Conservation (phyloP, 2,797 vertebrate species). For the Cercopithecus mitis region DNA sequence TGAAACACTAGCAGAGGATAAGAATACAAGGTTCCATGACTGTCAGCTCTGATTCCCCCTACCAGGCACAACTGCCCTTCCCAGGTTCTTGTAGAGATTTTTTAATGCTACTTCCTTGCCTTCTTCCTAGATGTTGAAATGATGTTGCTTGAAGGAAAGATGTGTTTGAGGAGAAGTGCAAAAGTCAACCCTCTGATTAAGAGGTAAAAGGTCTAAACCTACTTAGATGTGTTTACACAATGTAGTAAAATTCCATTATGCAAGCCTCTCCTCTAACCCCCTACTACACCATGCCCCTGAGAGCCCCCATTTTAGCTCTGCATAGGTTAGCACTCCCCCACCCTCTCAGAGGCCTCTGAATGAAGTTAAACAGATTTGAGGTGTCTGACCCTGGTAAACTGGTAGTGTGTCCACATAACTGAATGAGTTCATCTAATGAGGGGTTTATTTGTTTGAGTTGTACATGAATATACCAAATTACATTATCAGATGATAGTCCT, state of each 20-base stretch:
- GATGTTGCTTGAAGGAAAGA: not conserved
- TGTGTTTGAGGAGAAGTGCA: not conserved
- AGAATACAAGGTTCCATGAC: too few relatives aligned
- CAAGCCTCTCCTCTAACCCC: not conserved
- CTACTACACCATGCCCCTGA: not conserved
- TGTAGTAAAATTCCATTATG: not conserved
- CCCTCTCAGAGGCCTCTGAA: not conserved
- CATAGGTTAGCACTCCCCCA: rapidly evolving
- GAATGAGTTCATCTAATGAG: conserved; percentile 79
- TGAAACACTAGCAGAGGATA: not conserved
- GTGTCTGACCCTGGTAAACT: not conserved
- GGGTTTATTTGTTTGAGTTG: conserved; percentile 86
- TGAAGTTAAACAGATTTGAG: not conserved
- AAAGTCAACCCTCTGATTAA: not conserved
- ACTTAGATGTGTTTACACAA: not conserved
- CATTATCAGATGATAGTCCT: conserved; percentile 85
- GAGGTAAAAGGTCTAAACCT: not conserved
- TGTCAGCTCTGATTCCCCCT: rapidly evolving
- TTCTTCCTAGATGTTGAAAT: not conserved
- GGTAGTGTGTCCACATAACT: not conserved
- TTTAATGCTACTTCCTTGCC: not conserved
- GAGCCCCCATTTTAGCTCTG: not conserved
- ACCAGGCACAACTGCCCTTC: not conserved
- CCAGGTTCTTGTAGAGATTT: not conserved
- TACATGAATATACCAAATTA: conserved; percentile 84